phyloP scores from a whole-genome alignment of 2,888 invertebrate genomes.

The Ligdia adustata region DNA sequence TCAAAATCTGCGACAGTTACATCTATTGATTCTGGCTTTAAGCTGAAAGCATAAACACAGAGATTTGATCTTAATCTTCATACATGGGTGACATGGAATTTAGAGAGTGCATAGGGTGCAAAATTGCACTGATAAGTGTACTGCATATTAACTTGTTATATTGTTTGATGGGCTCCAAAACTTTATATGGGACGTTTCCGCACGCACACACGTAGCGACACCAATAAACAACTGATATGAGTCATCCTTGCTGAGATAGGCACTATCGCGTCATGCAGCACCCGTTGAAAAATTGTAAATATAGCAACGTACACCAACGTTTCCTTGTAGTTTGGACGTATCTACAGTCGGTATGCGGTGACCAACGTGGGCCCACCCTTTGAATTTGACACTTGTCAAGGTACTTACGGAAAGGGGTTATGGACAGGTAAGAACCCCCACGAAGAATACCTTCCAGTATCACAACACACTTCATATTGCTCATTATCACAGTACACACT shows the following conservation, averaged over 20 bases:
- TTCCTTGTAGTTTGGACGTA: constrained; percentile 36
- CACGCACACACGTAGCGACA: constrained; percentile 57
- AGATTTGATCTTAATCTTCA: constrained; percentile 24
- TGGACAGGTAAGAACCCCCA: constrained; percentile 52
- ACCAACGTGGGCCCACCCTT: constrained; percentile 82
- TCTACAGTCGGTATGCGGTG: constrained; percentile 45
- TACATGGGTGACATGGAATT: constrained; percentile 2
- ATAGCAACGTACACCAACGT: constrained; percentile 37
- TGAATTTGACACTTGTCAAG: constrained; percentile 79
- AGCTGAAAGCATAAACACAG: constrained; percentile 84
- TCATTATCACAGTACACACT: constrained; percentile 42
- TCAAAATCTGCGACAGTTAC: constrained; percentile 98
- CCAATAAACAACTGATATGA: constrained; percentile 73
- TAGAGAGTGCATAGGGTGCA: constrained; percentile 1
- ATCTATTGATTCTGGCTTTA: constrained; percentile 98
- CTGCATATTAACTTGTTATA: constrained; percentile 51
- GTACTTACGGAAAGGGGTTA: constrained; percentile 71
- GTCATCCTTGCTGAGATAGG: constrained; percentile 74
- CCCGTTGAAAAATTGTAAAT: constrained; percentile 50
- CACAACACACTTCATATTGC: constrained; percentile 37
- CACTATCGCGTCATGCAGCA: constrained; percentile 65
- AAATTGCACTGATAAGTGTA: constrained; percentile 37
- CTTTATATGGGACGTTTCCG: constrained; percentile 72
- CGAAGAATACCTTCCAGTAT: constrained; percentile 40
- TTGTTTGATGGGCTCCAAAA: constrained; percentile 72